phyloP scores from a whole-genome alignment of 2,888 invertebrate species.

The Congeria kusceri region DNA sequence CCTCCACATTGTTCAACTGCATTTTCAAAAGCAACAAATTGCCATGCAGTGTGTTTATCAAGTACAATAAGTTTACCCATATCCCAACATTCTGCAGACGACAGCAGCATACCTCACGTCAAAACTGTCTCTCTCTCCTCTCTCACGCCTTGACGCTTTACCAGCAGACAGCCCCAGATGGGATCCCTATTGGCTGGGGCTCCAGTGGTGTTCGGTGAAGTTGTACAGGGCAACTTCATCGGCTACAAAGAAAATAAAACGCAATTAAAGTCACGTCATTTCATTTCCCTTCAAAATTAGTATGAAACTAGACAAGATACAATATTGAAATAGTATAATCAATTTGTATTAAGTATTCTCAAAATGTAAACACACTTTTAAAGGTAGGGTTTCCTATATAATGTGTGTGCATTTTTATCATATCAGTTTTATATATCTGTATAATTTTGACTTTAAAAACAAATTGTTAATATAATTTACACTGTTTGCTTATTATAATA shows the following conservation, averaged over 20 bases:
- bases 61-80: not conserved
- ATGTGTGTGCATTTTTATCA: too few relatives aligned
- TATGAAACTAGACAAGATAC: not conserved
- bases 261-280: not conserved
- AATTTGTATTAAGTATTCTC: too few relatives aligned
- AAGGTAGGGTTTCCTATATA: too few relatives aligned
- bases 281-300: not conserved
- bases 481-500: too few relatives aligned
- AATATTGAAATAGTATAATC: too few relatives aligned
- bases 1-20: too few relatives aligned
- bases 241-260: not conserved
- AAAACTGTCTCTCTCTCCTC: constrained; percentile 65
- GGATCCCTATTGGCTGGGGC: not conserved
- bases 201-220: not conserved
- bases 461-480: too few relatives aligned
- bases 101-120: constrained; percentile 62
- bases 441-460: too few relatives aligned
- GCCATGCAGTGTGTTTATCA: too few relatives aligned
- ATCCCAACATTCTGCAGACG: constrained; percentile 60
- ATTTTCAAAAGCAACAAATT: too few relatives aligned
- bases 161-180: constrained; percentile 9
- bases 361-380: too few relatives aligned
- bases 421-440: too few relatives aligned
- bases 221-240: constrained; percentile 1
- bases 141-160: not conserved